These are phyloP conservation scores for Drosophila carrolli DNA, from an alignment of 1,140 invertebrate species.

Conservation along the genomic window DNA sequence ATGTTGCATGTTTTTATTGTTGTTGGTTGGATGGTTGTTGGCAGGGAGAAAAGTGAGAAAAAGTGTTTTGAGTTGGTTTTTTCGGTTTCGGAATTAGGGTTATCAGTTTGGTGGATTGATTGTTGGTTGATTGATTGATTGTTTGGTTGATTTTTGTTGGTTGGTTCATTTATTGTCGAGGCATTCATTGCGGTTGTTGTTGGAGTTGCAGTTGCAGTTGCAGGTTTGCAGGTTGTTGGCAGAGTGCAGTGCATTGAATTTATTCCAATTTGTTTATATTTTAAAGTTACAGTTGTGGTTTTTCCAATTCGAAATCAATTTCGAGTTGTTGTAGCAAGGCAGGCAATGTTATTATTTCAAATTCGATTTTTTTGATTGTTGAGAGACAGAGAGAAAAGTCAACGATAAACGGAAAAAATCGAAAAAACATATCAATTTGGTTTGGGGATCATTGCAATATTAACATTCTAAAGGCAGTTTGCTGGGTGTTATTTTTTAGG, in stretches of 20 bases:
- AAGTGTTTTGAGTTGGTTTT: conserved; percentile 47
- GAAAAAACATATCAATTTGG: conserved; percentile 61
- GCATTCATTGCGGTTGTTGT: conserved; percentile 55
- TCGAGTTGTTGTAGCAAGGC: conserved; percentile 59
- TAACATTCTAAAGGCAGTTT: conserved; percentile 44
- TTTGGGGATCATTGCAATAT: conserved; percentile 10
- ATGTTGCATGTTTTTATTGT: conserved; percentile 4
- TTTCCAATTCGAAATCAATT: conserved; percentile 25
- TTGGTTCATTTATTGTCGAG: conserved; percentile 17
- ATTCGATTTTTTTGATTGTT: conserved; percentile 15
- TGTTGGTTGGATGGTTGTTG: conserved; percentile 8
- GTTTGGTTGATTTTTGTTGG: conserved; percentile 4
- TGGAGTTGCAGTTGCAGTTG: conserved; percentile 26
- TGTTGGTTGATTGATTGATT: conserved; percentile 9
- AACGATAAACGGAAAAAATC: conserved; percentile 50
- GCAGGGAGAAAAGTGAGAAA: conserved; percentile 64
- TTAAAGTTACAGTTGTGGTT: conserved; percentile 12
- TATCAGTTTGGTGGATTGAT: conserved; percentile 15
- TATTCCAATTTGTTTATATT: conserved; percentile 31
- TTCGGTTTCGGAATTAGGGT: conserved; percentile 9
- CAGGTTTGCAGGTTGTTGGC: conserved; percentile 39
- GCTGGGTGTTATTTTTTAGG: neutral
- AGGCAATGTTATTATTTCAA: conserved; percentile 56
- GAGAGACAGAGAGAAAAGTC: conserved; percentile 26
- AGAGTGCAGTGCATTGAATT: conserved; percentile 44